These are phyloP conservation scores for Esox lucius DNA, from an alignment of 2,797 vertebrate genomes.

Conservation along the genomic window DNA sequence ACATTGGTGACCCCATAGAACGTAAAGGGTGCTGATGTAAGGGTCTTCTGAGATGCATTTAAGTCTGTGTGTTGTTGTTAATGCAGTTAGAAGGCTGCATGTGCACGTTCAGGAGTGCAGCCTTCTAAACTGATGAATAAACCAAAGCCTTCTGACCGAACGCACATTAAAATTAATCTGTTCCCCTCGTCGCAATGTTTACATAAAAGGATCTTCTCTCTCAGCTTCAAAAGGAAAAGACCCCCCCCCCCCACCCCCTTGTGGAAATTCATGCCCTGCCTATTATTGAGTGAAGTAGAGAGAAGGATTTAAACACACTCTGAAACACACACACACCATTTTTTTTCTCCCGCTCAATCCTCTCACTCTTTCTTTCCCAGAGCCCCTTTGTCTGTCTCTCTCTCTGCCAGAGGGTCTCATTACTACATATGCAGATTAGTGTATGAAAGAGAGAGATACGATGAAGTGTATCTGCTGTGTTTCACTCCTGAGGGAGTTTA, in stretches of 20 bases:
- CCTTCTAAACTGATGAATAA: conserved; percentile 61
- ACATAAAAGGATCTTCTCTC: conserved; percentile 37
- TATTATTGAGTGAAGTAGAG: neutral
- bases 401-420: neutral
- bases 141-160: conserved; percentile 50
- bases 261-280: neutral
- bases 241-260: neutral
- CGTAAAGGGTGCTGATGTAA: no score
- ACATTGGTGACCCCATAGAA: no score
- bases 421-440: neutral
- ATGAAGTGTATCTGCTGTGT: neutral
- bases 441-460: neutral
- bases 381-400: neutral
- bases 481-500: neutral
- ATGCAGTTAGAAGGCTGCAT: neutral
- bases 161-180: conserved; percentile 64
- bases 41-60: neutral
- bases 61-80: neutral
- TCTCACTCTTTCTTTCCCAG: neutral
- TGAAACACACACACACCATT: neutral
- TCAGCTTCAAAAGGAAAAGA: conserved; percentile 50
- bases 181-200: conserved; percentile 39
- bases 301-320: neutral
- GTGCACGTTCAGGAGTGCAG: conserved; percentile 31
- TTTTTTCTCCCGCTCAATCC: neutral